Percentiles rank a stretch among this genome's conserved stretches.
Conservation (phyloP, 2,113 vertebrate species). For the Ptilorrhoa leucosticta region DNA sequence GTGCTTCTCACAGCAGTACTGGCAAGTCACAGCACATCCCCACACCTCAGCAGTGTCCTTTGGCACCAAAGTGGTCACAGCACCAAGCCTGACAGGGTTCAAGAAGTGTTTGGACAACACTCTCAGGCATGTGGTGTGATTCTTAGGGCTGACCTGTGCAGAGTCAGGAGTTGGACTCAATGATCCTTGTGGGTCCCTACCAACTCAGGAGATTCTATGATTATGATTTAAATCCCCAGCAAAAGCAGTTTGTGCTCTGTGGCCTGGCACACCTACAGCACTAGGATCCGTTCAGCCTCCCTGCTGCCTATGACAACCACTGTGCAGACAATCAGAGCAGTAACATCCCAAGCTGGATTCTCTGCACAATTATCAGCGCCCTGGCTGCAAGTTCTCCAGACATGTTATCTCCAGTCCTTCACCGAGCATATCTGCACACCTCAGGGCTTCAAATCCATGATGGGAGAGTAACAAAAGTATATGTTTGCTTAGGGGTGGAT, state of each 20-base stretch:
- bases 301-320: neutral
- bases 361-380: too few species aligned
- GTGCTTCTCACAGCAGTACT: neutral
- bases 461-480: fast-evolving
- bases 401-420: neutral
- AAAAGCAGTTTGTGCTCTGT: neutral
- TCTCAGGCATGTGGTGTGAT: neutral
- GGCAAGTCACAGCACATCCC: neutral
- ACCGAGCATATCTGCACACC: fast-evolving
- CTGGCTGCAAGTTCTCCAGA: neutral
- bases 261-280: neutral
- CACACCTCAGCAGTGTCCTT: fast-evolving
- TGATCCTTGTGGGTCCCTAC: neutral
- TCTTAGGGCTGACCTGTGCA: neutral
- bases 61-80: neutral
- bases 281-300: neutral
- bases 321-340: fast-evolving
- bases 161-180: neutral
- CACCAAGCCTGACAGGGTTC: neutral
- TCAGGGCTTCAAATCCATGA: neutral
- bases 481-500: fast-evolving
- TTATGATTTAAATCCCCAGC: neutral
- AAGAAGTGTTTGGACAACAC: neutral
- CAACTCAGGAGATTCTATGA: neutral
- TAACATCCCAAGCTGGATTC: neutral